A percentile compares a stretch with the other conserved stretches of the same genome.
Evolutionary conservation across 2,888 invertebrate genomes (phyloP).

Genomic region (Pseudanteris insignis): DNA sequence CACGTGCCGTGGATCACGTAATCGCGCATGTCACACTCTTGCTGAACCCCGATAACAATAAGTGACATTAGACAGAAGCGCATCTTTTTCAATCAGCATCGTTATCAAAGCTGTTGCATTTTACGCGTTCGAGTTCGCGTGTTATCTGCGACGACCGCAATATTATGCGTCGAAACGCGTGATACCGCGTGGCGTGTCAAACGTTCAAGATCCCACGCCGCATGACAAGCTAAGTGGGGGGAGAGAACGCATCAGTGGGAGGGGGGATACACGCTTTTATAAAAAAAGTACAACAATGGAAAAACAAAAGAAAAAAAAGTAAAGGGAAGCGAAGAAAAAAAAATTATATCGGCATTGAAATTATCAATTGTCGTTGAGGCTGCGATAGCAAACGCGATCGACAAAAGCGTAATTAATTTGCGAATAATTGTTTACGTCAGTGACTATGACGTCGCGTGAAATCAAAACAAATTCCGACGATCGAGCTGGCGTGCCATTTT

Average conservation of each 20-base stretch:
- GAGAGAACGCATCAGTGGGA: not conserved
- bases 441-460: conserved; percentile 33
- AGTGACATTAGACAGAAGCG: conserved; percentile 47
- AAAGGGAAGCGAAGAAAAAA: conserved; percentile 16
- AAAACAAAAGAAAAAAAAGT: conserved; percentile 6
- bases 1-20: conserved; percentile 51
- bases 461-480: conserved; percentile 25
- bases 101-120: conserved; percentile 22
- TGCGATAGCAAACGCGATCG: conserved; percentile 25
- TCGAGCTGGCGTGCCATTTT: conserved; percentile 19
- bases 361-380: conserved; percentile 45
- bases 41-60: conserved; percentile 50
- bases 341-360: conserved; percentile 33
- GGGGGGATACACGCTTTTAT: too few species aligned
- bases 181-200: conserved; percentile 46
- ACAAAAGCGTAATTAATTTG: conserved; percentile 39
- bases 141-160: conserved; percentile 24
- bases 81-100: conserved; percentile 34
- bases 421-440: conserved; percentile 37
- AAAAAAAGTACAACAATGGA: conserved; percentile 1
- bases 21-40: conserved; percentile 47
- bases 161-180: conserved; percentile 31
- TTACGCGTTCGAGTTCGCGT: conserved; percentile 16
- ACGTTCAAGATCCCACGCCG: conserved; percentile 46
- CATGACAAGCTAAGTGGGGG: conserved; percentile 2